Base-by-base conservation (phyloP, 2,888 invertebrate species). In the Rhingia campestris region DNA sequence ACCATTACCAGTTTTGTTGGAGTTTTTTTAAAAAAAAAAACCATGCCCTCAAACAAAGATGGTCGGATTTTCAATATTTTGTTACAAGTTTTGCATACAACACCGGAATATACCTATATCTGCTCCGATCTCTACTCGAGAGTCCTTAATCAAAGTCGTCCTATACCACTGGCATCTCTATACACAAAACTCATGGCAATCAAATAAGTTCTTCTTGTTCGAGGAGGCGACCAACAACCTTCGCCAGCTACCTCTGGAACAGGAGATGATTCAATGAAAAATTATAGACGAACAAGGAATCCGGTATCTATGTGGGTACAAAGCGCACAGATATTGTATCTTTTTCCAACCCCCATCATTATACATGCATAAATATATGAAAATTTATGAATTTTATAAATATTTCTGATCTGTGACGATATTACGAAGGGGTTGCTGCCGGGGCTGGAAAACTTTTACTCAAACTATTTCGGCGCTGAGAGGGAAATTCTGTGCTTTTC, bases 341-440 rank as follows among this genome's bases (percentile, higher is more conserved):
- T 12, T 56, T 58, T 51, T 14, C 63, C 35, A 14, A 39, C 22
- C n/a, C 56, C 6, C 10, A 69, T 53, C 64, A 63, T 63, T 54
- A 37, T 54, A 72, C 22, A 70, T 77, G 10, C 49, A 77, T 61
- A 66, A 56, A 79, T 67, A 67, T 74, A 41, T 74, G 61, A 56
- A 81, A 74, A 72, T 75, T 84, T 80, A 84, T 84, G 80, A 84
- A 84, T 75, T 84, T 80, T 84, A 80, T 84, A 84, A 84, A 75
- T 61, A 80, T 75, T 84, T 80, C 75, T 80, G 80, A 80, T 75
- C 84, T 75, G 80, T 84, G 80, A 80, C 80, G 80, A 79, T 54
- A 70, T 64, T 64, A 47, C 53, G 69, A 59, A 35, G 69, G 74
- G 58, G 63, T 66, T 37, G 14, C 4, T n/a, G 14, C 33, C 45